Evolutionary conservation across 1,140 invertebrate genomes (phyloP).

Genomic region (Calosoma granatense): DNA sequence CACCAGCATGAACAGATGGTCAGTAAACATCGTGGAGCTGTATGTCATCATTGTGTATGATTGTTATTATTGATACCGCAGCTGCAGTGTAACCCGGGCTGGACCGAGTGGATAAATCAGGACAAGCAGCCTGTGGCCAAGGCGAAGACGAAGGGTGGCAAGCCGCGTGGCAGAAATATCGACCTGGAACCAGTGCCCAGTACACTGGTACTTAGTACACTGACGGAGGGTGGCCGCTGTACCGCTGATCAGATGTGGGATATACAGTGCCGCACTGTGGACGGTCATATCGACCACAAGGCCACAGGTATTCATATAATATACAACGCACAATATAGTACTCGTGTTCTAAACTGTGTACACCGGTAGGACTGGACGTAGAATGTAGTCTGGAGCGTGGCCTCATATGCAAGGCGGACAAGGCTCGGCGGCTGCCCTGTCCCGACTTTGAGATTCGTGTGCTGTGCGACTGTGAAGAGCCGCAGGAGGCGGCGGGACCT

Average conservation of each 20-base stretch:
- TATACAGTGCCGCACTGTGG: constrained; percentile 62
- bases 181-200: constrained; percentile 54
- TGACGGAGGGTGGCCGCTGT: constrained; percentile 40
- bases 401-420: constrained; percentile 47
- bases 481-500: constrained; percentile 9
- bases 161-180: constrained; percentile 19
- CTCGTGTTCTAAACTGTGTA: no score
- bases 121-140: constrained; percentile 35
- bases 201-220: not conserved
- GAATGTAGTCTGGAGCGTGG: constrained; percentile 63
- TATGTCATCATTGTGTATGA: constrained; percentile 10
- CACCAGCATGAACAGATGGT: no score
- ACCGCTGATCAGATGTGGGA: constrained; percentile 48
- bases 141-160: constrained; percentile 24
- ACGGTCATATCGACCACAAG: constrained; percentile 47
- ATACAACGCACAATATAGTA: no score
- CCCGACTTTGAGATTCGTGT: constrained; percentile 65
- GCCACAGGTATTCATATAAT: no score
- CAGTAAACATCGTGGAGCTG: no score
- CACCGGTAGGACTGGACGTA: no score
- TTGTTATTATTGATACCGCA: constrained; percentile 33
- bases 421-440: constrained; percentile 34
- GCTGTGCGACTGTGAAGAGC: constrained; percentile 49
- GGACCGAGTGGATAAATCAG: constrained; percentile 66
- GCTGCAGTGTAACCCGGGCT: constrained; percentile 49